Evolutionary conservation across 1,140 invertebrate genomes (phyloP), one percentile per base, ranked within the genome.

Genomic region (Drosophila subpulchrella): DNA sequence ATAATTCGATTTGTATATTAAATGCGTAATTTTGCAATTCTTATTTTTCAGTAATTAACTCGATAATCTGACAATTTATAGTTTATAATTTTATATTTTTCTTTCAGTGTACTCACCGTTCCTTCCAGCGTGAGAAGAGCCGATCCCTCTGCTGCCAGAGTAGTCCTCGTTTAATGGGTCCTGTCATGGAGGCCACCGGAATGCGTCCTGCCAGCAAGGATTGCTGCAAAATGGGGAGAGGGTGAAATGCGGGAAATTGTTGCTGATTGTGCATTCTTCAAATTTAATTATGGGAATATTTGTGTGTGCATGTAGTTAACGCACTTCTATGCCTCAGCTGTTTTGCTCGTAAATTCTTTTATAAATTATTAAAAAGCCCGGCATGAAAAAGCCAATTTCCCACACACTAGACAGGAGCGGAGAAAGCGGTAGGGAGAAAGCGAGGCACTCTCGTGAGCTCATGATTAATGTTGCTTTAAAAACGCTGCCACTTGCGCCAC

Each of bases 91-190:
- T 2, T 1, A 13, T 13, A 24, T n/a, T n/a, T 20, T 20, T 7
- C 13, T 3, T 13, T 12, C 38, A 60, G 48, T 74, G 53, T 58
- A 38, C 81, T 79, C 59, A 92, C 62, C 95, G 92, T 88, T 96
- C 95, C 86, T 96, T 96, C 95, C 95, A 95, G 56, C 95, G 91
- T 27, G 94, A 95, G 88, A 95, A 95, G 36, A 96, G 93, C 73
- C 94, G 93, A 89, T 95, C 95, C 57, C 95, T 91, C 80, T 95
- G 95, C 89, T 95, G 95, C 93, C 95, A 95, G 41, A 96, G 91
- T 15, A 95, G 92, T 30, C 95, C 95, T 50, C 94, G 94, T 80
- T 95, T 95, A 73, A 95, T 93, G 44, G 94, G 94, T 68, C 91
- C 91, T 59, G 91, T 92, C 90, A 92, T 92, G 73, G 91, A 91